phyloP scores from a whole-genome alignment of 2,113 vertebrate species.

The Coryphaenoides rupestris region DNA sequence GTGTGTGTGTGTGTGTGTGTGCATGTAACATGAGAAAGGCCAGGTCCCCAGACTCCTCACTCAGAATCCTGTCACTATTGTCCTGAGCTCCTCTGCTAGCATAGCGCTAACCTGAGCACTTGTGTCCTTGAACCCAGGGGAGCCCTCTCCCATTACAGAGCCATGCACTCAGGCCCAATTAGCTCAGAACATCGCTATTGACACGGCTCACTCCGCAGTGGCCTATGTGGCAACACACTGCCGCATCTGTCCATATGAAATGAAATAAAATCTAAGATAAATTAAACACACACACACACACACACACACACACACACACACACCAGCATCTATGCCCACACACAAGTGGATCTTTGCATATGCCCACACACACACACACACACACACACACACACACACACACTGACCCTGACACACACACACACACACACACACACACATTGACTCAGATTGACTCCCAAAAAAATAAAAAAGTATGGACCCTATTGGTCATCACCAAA shows the following conservation, averaged over 20 bases:
- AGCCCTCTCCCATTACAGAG: slow-evolving; percentile 20
- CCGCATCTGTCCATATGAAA: neutral
- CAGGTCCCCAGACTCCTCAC: slow-evolving; percentile 31
- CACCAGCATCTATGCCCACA: neutral
- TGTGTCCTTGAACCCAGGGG: neutral
- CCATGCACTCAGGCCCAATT: neutral
- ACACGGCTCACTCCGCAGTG: slow-evolving; percentile 14
- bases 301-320: slow-evolving; percentile 1
- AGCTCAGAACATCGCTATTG: slow-evolving; percentile 37
- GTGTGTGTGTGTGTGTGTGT: slow-evolving; percentile 13
- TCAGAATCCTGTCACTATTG: slow-evolving; percentile 18
- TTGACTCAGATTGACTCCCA: neutral
- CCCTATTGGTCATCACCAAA: too few species aligned
- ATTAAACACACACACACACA: neutral
- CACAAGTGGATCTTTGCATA: neutral
- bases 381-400: slow-evolving; percentile 2
- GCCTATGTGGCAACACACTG: neutral
- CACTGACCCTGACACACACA: neutral
- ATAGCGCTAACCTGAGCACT: slow-evolving; percentile 30
- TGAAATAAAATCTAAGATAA: neutral
- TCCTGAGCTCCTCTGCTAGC: slow-evolving; percentile 15
- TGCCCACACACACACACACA: neutral
- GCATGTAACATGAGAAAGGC: slow-evolving; percentile 57
- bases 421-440: slow-evolving; percentile 2
- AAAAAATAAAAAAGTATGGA: too few species aligned